Percentiles rank a stretch among this genome's conserved stretches.
Evolutionary conservation across 2,888 invertebrate genomes (phyloP).

Genomic region (Ormyrus nitidulus): DNA sequence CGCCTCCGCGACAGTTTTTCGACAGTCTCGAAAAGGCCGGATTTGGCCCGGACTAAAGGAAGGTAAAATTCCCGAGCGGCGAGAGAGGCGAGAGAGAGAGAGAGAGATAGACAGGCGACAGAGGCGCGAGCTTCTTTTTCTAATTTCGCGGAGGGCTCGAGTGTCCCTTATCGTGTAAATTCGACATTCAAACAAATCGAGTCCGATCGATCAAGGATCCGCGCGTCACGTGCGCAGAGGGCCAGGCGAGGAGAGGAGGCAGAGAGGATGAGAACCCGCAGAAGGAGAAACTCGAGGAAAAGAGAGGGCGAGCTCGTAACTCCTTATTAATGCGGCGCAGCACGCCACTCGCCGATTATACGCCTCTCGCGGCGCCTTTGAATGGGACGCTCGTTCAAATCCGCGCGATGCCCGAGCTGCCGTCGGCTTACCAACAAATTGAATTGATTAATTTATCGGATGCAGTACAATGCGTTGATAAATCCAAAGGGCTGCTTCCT

Average conservation of each 20-base stretch:
- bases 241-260: constrained; percentile 52
- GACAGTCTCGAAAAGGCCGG: no score
- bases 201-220: constrained; percentile 43
- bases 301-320: constrained; percentile 64
- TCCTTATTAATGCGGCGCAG: constrained; percentile 71
- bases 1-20: no score
- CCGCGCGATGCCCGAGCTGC: constrained; percentile 49
- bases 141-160: background rate
- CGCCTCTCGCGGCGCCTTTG: constrained; percentile 64
- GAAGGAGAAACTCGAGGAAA: constrained; percentile 60
- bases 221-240: constrained; percentile 32
- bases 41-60: no score
- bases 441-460: constrained; percentile 57
- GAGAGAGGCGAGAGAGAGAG: background rate
- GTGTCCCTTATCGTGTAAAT: constrained; percentile 44
- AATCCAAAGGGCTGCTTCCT: constrained; percentile 34
- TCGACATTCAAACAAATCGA: constrained; percentile 50
- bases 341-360: constrained; percentile 72
- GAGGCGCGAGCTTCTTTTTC: background rate
- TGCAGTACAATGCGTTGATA: constrained; percentile 55
- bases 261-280: constrained; percentile 61
- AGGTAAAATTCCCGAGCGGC: no score
- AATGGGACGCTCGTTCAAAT: constrained; percentile 60
- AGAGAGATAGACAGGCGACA: background rate
- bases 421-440: constrained; percentile 50